Base-by-base conservation (phyloP, 1,140 invertebrate genomes). In the Drosophila eugracilis region DNA sequence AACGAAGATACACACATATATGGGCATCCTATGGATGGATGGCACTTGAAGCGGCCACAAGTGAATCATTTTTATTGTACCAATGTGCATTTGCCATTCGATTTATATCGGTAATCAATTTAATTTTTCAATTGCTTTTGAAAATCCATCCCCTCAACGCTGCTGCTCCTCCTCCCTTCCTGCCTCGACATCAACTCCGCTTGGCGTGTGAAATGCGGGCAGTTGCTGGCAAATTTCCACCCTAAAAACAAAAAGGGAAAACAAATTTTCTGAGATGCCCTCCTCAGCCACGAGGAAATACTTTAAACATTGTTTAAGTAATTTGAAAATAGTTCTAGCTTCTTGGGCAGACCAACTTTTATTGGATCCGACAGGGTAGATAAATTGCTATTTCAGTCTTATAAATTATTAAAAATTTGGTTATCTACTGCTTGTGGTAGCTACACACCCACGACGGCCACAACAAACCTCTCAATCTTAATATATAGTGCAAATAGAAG, bases 51-150 rank as follows among this genome's bases (percentile, higher is more conserved):
- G 14, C 36, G 28, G 37, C 48, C 39, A 49, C 73, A 75, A 88
- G 73, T 85, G 81, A 85, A 88, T 85, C 81, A 85, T 60, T 77
- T 81, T 83, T 70, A 74, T 88, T 81, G 83, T 79, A 59, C 54
- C 72, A 55, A 62, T 74, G 66, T 71, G 63, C 73, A 60, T 62
- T 78, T 55, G 65, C 63, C 74, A 55, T 53, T 84, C 69, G 78
- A 83, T 81, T 83, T 81, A 70, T 63, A 80, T 76, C 59, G 57
- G 59, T 57, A 72, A 88, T 85, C 81, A 85, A 85, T 88, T 81
- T 71, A 69, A 88, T 76, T 81, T 85, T 86, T 86, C 81, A 85
- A 85, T 81, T 85, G 81, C 54, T 54, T 45, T 42, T 36, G 48
- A 70, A 55, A 55, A 49, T 14, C 42, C 26, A n/a, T n/a, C n/a